These are phyloP conservation scores for Petrosia ficiformis DNA, from an alignment of 37 sponge, comb jelly and placozoan genomes.

Conservation along the genomic window DNA sequence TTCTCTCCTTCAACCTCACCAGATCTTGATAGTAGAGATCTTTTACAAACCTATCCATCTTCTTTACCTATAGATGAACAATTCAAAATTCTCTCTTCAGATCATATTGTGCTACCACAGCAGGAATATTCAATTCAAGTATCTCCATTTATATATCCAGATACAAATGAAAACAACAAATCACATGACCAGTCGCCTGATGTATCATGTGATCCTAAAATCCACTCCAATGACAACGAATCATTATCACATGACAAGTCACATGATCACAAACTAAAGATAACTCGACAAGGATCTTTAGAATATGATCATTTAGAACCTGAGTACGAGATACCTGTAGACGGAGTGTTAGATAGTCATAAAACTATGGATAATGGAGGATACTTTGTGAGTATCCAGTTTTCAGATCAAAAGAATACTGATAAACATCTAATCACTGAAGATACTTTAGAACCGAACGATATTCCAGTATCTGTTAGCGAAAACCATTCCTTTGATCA, in stretches of 20 bases:
- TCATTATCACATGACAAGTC: not conserved
- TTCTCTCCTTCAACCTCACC: slow-evolving; percentile 29
- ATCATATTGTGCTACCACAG: not conserved
- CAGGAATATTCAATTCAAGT: not conserved
- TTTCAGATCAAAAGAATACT: not conserved
- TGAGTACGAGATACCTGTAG: not conserved
- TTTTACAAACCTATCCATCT: not conserved
- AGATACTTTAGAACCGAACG: not conserved
- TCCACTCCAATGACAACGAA: not conserved
- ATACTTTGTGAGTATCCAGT: not conserved
- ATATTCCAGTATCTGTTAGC: not conserved
- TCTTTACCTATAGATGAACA: not conserved
- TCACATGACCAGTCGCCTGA: not conserved
- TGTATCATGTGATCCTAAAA: not conserved
- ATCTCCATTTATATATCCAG: not conserved
- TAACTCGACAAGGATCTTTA: slow-evolving; percentile 10
- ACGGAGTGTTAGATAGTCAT: not conserved
- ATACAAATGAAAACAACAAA: not conserved
- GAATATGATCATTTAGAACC: slow-evolving; percentile 46
- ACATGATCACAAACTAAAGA: no score
- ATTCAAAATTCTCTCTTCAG: not conserved
- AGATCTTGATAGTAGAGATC: not conserved
- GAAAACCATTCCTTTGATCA: not conserved
- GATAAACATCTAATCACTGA: not conserved
- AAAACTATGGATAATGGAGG: not conserved